Evolutionary conservation across 2,888 invertebrate species (phyloP).

Genomic region (Ptycholaimellus sp.): DNA sequence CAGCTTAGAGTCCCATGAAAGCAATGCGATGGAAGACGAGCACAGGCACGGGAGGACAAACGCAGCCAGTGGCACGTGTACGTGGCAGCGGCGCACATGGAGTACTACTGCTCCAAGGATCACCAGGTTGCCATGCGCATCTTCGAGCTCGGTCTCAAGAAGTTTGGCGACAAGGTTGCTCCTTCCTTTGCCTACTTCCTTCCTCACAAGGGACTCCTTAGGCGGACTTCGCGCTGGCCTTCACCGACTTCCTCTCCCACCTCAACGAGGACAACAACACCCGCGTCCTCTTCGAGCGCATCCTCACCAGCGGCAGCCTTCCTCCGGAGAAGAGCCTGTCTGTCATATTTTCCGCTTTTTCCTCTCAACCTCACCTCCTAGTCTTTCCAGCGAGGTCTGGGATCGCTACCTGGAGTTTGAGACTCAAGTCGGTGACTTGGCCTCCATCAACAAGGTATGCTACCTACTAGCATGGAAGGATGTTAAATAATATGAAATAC

Average conservation of each 20-base stretch:
- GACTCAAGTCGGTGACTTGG: conserved; percentile 85
- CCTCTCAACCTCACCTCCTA: neutral
- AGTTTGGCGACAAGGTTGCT: conserved; percentile 76
- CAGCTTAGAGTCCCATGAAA: neutral
- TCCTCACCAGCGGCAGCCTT: conserved; percentile 68
- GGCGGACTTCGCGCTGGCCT: no score
- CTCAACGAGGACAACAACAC: conserved; percentile 98
- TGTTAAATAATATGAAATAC: no score
- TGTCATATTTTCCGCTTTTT: conserved; percentile 18
- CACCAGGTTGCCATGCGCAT: conserved; percentile 83
- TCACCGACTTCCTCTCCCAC: conserved; percentile 84
- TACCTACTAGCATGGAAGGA: no score
- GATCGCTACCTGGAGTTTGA: conserved; percentile 93
- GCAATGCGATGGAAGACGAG: neutral
- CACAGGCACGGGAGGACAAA: conserved; percentile 65
- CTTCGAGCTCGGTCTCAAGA: conserved; percentile 87
- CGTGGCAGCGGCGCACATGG: conserved; percentile 89
- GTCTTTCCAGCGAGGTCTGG: conserved; percentile 59
- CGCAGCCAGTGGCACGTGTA: conserved; percentile 67
- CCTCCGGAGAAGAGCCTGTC: conserved; percentile 68
- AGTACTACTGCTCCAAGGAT: conserved; percentile 94
- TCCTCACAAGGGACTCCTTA: no score
- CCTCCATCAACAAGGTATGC: conserved; percentile 86
- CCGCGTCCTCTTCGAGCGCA: conserved; percentile 85
- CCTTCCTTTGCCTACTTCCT: conserved; percentile 86